Percentiles rank a stretch among this genome's conserved stretches.
phyloP scores from a whole-genome alignment of 2,888 invertebrate genomes.

The Sphaeridia pumilis region DNA sequence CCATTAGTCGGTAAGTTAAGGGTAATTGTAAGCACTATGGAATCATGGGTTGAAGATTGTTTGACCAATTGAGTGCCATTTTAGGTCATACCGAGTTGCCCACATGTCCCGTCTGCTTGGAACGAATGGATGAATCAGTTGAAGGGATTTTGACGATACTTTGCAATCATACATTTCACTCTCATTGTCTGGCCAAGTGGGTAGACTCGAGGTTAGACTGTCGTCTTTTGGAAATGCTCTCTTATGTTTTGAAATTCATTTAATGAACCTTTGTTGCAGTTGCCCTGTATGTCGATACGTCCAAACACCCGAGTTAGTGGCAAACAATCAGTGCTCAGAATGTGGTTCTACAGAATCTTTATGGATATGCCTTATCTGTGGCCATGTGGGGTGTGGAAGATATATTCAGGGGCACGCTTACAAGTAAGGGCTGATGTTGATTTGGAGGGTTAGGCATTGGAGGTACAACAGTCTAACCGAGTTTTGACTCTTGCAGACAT shows the following conservation, averaged over 20 bases:
- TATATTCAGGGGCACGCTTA: conserved; percentile 85
- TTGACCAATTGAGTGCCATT: too few relatives aligned
- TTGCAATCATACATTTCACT: conserved; percentile 97
- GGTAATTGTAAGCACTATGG: too few relatives aligned
- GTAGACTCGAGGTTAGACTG: conserved; percentile 62
- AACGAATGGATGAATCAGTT: conserved; percentile 97
- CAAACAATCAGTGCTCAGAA: conserved; percentile 56
- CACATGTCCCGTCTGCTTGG: conserved; percentile 91
- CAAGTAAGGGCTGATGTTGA: too few relatives aligned
- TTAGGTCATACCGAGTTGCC: conserved; percentile 88
- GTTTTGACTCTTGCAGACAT: conserved; percentile 60
- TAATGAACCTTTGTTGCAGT: too few relatives aligned
- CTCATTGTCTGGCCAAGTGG: conserved; percentile 91
- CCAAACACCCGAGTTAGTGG: conserved; percentile 68
- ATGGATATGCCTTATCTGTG: conserved; percentile 99
- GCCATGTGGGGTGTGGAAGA: conserved; percentile 94
- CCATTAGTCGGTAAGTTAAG: conserved; percentile 42
- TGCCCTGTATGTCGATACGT: conserved; percentile 94
- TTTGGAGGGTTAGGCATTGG: too few relatives aligned
- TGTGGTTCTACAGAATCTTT: conserved; percentile 64
- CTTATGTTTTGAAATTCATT: too few relatives aligned
- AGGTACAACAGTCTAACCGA: too few relatives aligned
- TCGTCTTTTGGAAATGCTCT: too few relatives aligned
- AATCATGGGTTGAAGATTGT: too few relatives aligned
- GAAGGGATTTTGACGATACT: conserved; percentile 94